Evolutionary conservation across 2,113 vertebrate species (phyloP).

Genomic region (Microtus richardsoni): DNA sequence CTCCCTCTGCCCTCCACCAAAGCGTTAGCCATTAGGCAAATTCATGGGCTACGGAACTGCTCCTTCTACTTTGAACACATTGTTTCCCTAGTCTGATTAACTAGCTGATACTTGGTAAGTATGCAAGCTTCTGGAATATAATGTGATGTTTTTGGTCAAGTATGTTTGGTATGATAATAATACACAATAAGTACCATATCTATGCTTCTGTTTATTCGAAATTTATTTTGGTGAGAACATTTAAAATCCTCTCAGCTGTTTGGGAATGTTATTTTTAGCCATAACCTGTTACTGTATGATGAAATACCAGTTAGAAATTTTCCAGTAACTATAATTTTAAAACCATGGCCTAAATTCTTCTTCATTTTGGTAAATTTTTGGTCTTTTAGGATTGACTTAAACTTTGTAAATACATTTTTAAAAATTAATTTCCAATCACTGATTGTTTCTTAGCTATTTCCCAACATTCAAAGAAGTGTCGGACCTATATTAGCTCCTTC

Average conservation of each 20-base stretch:
- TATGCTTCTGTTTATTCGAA: not conserved
- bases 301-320: not conserved
- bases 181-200: not conserved
- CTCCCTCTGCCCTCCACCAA: not conserved
- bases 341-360: not conserved
- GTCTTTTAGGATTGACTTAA: not conserved
- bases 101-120: not conserved
- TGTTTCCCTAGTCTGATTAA: not conserved
- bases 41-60: not conserved
- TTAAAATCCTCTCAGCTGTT: not conserved
- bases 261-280: not conserved
- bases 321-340: not conserved
- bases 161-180: not conserved
- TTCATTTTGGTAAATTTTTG: not conserved
- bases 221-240: not conserved
- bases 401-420: not conserved
- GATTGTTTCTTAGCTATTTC: not conserved
- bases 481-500: not conserved
- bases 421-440: not conserved
- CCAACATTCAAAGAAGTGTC: not conserved
- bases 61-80: not conserved
- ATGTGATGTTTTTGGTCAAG: not conserved
- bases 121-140: not conserved
- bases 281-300: no score
- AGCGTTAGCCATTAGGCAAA: not conserved